These are phyloP conservation scores for Enteromius afrohamiltoni DNA, from an alignment of 2,797 vertebrate species.

Conservation along the genomic window DNA sequence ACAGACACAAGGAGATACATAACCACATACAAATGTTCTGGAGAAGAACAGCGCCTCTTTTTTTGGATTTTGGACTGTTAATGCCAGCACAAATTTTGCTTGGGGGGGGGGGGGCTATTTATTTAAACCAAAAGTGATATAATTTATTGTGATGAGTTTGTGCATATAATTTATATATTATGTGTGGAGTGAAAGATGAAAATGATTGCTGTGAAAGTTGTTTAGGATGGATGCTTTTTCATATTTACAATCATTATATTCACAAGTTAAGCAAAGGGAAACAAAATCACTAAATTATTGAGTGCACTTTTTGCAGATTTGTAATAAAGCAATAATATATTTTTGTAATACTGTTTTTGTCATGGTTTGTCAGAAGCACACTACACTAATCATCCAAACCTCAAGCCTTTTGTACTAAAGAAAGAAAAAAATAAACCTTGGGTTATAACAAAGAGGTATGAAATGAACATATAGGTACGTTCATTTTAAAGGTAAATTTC, in stretches of 20 bases:
- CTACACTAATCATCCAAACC: not conserved
- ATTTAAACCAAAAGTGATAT: slow-evolving; percentile 61
- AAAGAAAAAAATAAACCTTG: not conserved
- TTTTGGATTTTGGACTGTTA: slow-evolving; percentile 43
- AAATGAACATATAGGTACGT: not conserved
- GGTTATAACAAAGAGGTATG: not conserved
- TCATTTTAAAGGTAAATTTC: not conserved
- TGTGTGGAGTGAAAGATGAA: slow-evolving; percentile 2
- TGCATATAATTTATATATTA: not conserved
- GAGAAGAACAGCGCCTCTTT: slow-evolving; percentile 45
- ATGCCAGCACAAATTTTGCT: not conserved
- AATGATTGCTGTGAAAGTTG: slow-evolving; percentile 7
- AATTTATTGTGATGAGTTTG: slow-evolving; percentile 61
- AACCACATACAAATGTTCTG: slow-evolving; percentile 13
- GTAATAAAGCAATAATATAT: slow-evolving; percentile 23
- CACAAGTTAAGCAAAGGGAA: not conserved
- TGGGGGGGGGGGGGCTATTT: slow-evolving; percentile 51
- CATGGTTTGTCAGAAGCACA: not conserved
- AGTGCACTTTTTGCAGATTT: slow-evolving; percentile 22
- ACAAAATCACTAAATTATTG: not conserved
- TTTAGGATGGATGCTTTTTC: slow-evolving; percentile 7
- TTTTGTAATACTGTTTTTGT: slow-evolving; percentile 10
- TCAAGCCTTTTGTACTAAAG: not conserved
- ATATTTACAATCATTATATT: slow-evolving; percentile 27
- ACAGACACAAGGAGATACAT: not conserved